These are phyloP conservation scores for Megaceryle maxima DNA, from an alignment of 2,113 vertebrate species.

Conservation along the genomic window DNA sequence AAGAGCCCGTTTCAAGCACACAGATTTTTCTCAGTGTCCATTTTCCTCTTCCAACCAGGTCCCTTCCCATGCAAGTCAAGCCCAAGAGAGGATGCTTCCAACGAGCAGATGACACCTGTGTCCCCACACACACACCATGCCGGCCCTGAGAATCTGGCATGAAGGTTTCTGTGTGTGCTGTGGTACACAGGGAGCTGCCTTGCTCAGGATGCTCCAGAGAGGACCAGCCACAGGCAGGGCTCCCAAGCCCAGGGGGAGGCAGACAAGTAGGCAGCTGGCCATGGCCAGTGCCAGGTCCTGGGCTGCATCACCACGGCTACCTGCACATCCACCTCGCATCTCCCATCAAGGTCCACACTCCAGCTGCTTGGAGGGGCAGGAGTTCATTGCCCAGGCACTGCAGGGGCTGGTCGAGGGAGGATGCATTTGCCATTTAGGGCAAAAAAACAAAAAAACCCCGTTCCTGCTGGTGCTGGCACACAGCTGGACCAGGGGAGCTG, in stretches of 20 bases:
- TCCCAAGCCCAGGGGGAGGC: neutral
- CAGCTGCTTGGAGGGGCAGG: neutral
- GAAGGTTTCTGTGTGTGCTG: neutral
- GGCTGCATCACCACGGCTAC: neutral
- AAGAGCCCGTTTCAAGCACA: neutral
- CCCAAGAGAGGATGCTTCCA: neutral
- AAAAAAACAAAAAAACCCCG: neutral
- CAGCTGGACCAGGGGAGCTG: fast-evolving
- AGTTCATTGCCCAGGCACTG: fast-evolving
- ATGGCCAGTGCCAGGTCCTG: neutral
- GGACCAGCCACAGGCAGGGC: neutral
- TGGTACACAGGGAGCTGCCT: fast-evolving
- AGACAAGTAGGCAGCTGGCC: neutral
- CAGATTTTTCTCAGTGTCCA: neutral
- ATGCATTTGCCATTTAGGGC: neutral
- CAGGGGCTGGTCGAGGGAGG: neutral
- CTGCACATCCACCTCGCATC: neutral
- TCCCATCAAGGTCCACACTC: fast-evolving
- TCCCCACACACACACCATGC: neutral
- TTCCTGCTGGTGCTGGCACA: neutral
- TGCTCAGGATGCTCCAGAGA: neutral
- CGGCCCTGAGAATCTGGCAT: fast-evolving
- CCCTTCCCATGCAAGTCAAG: neutral
- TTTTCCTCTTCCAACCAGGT: neutral
- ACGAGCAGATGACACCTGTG: fast-evolving